Evolutionary conservation across 2,113 vertebrate species (phyloP), one percentile per base, ranked within the genome.

Genomic region (Phaetusa simplex): DNA sequence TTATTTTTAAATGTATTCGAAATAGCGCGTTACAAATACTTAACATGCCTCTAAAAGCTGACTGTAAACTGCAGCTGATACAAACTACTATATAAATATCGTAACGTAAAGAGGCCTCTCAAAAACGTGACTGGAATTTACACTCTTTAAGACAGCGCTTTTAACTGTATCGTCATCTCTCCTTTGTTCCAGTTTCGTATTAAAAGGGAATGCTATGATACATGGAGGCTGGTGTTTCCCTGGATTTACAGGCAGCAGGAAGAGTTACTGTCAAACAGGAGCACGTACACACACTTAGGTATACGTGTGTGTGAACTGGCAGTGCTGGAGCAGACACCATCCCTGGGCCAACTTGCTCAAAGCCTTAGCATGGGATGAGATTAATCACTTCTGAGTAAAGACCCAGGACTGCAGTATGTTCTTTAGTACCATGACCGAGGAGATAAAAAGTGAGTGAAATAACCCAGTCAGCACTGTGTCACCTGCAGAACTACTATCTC

Each of bases 21-120:
- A 97, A 94, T 42, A 97, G 91, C 34, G 69, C 96, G 95, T 96
- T 95, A 95, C 96, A 97, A 98, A 97, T 98, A 93, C 82, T 84
- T 97, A 98, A 97, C 97, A 98, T 87, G 92, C 91, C 92, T 97
- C 95, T 96, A 96, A 97, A 97, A 96, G 74, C 77, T 73, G 88
- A 89, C 83, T 74, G 81, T 95, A 96, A 97, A 97, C 81, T 96
- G 85, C 92, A 97, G 95, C 93, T 95, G 93, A 98, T 91, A 94
- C 87, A 95, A 96, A 95, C 70, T 82, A 92, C 59, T n/a, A 77
- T 38, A 69, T n/a, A 95, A 66, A 84, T 55, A 81, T 3, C 0
- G 2, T 14, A 50, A 80, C 0, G 3, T 30, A 22, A 78, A 88
- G 87, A 67, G 67, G 21, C 14, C 73, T 92, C 88, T 96, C 85